Conservation (phyloP, 1,140 invertebrate genomes). For the Lepidurus couesii region DNA sequence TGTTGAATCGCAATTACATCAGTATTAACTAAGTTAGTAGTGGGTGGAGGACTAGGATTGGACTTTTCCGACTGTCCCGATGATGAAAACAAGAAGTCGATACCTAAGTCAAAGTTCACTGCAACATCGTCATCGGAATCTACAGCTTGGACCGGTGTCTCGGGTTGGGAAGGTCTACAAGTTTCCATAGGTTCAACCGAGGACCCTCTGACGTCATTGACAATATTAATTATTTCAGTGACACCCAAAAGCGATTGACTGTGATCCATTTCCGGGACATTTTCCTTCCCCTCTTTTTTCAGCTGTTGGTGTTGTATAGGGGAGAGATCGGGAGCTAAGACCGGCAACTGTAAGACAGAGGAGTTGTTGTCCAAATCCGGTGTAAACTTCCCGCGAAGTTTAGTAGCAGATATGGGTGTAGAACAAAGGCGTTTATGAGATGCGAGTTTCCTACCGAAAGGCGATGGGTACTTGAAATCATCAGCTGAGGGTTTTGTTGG, state of each 20-base stretch:
- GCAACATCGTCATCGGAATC: not conserved
- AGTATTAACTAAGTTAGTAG: not conserved
- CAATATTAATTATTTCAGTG: not conserved
- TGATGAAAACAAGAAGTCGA: not conserved
- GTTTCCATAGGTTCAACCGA: not conserved
- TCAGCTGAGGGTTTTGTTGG: not conserved
- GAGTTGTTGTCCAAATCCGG: not conserved
- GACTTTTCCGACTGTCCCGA: not conserved
- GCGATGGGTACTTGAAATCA: not conserved
- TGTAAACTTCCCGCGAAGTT: not conserved
- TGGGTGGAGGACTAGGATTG: not conserved
- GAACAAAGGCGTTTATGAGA: not conserved
- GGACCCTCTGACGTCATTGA: not conserved
- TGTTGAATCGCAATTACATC: not conserved
- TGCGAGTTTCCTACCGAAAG: not conserved
- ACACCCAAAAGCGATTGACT: conserved; percentile 22
- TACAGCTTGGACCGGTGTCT: not conserved
- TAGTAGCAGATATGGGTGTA: not conserved
- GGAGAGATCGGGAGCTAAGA: not conserved
- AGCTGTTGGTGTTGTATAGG: not conserved
- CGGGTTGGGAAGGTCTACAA: not conserved
- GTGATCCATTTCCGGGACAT: not conserved
- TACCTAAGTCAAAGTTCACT: conserved; percentile 12
- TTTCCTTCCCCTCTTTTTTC: not conserved
- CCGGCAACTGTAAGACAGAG: not conserved